Conservation (phyloP, 2,797 vertebrate species). For the Pristis pectinata region DNA sequence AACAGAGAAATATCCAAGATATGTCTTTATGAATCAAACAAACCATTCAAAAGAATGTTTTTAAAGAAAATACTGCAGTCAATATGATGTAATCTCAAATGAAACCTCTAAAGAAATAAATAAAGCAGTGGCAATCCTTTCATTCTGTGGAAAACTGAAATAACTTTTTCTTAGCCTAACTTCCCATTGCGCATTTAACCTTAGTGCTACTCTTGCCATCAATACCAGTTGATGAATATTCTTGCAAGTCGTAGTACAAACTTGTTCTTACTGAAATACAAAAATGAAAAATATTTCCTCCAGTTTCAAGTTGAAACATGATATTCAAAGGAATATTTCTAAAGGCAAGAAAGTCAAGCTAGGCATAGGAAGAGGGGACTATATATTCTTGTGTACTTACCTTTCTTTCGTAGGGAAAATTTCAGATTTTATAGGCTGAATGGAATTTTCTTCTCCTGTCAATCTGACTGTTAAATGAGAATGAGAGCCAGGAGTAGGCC, state of each 20-base stretch:
- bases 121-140: background rate
- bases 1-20: slow-evolving; percentile 43
- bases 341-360: no score
- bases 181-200: background rate
- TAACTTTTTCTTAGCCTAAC: background rate
- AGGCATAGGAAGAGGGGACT: no score
- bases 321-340: background rate
- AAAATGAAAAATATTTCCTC: background rate
- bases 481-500: no score
- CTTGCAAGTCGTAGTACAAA: background rate
- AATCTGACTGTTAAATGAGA: background rate
- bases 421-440: background rate
- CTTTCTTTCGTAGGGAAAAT: background rate
- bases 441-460: background rate
- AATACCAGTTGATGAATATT: background rate
- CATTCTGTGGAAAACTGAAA: background rate
- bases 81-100: background rate
- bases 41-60: background rate
- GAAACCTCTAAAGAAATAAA: background rate
- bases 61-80: background rate
- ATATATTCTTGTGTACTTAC: no score
- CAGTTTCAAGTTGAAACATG: background rate
- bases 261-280: background rate
- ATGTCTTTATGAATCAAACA: background rate
- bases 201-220: background rate